Evolutionary conservation across 1,140 invertebrate species (phyloP).

Genomic region (Rhyzopertha dominica): DNA sequence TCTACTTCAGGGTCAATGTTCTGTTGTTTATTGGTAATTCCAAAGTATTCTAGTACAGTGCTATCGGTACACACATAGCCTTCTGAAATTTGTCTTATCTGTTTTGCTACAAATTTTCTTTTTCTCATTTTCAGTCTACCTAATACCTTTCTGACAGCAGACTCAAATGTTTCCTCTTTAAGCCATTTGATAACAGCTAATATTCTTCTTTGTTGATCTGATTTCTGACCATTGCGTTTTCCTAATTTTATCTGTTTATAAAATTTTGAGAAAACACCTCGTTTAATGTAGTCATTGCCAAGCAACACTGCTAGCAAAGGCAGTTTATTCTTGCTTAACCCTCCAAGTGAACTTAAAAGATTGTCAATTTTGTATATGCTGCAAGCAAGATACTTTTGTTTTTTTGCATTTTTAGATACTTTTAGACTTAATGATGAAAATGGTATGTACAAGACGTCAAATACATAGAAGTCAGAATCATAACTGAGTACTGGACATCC

Average conservation of each 20-base stretch:
- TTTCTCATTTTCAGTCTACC: slow-evolving; percentile 52
- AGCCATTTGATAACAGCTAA: slow-evolving; percentile 69
- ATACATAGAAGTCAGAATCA: slow-evolving; percentile 90
- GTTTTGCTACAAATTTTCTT: slow-evolving; percentile 49
- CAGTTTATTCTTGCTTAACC: slow-evolving; percentile 59
- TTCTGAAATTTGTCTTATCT: slow-evolving; percentile 58
- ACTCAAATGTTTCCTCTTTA: slow-evolving; percentile 59
- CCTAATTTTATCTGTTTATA: slow-evolving; percentile 60
- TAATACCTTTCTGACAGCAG: slow-evolving; percentile 63
- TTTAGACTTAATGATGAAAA: slow-evolving; percentile 53
- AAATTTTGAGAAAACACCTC: slow-evolving; percentile 63
- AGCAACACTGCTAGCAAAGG: slow-evolving; percentile 75
- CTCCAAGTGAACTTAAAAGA: slow-evolving; percentile 60
- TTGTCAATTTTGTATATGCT: slow-evolving; percentile 68
- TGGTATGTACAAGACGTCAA: slow-evolving; percentile 75
- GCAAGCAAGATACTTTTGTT: slow-evolving; percentile 53
- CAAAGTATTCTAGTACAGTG: slow-evolving; percentile 54
- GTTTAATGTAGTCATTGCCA: slow-evolving; percentile 83
- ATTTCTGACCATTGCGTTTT: slow-evolving; percentile 52
- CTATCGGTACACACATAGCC: slow-evolving; percentile 56
- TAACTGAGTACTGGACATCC: slow-evolving; percentile 81
- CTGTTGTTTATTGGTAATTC: slow-evolving; percentile 26
- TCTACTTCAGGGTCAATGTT: slow-evolving; percentile 1
- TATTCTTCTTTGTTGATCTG: slow-evolving; percentile 59
- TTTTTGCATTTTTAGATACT: slow-evolving; percentile 26